Evolutionary conservation across 2,113 vertebrate genomes (phyloP).

Genomic region (Arothron firmamentum): DNA sequence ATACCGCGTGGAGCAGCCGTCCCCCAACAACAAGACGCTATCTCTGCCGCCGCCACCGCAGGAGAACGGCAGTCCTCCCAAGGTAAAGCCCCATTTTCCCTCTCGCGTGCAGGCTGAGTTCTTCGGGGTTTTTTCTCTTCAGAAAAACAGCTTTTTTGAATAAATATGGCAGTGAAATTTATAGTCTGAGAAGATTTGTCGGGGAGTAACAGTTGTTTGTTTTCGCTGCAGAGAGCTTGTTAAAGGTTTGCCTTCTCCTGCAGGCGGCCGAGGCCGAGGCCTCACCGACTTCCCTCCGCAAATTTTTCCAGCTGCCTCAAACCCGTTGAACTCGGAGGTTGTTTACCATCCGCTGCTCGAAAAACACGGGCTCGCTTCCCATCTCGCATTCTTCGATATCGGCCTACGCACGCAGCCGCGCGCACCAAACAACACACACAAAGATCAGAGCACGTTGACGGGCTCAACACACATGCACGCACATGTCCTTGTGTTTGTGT

Average conservation of each 20-base stretch:
- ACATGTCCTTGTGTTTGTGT: too few relatives aligned
- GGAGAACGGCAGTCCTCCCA: constrained; percentile 91
- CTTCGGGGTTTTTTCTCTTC: too few relatives aligned
- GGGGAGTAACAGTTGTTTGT: constrained; percentile 52
- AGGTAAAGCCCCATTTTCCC: constrained; percentile 76
- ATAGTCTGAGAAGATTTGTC: constrained; percentile 20
- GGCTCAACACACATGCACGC: constrained; percentile 14
- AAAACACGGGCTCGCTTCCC: constrained; percentile 69
- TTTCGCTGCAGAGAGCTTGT: constrained; percentile 42
- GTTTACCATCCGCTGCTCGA: constrained; percentile 73
- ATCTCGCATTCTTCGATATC: constrained; percentile 71
- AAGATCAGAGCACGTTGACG: constrained; percentile 13
- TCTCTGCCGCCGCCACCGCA: constrained; percentile 84
- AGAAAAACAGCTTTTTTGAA: background rate
- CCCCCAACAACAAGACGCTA: constrained; percentile 81
- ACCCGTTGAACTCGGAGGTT: constrained; percentile 74
- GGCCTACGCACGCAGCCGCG: constrained; percentile 52
- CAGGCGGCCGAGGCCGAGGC: constrained; percentile 37
- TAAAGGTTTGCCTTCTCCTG: constrained; percentile 50
- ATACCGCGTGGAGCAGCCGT: constrained; percentile 86
- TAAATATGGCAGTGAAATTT: background rate
- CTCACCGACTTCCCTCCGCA: constrained; percentile 60
- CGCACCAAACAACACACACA: constrained; percentile 45
- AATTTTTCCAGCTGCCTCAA: constrained; percentile 75
- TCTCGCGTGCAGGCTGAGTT: background rate